Evolutionary conservation across 2,888 invertebrate species (phyloP).

Genomic region (Phrixothrix hirtus): DNA sequence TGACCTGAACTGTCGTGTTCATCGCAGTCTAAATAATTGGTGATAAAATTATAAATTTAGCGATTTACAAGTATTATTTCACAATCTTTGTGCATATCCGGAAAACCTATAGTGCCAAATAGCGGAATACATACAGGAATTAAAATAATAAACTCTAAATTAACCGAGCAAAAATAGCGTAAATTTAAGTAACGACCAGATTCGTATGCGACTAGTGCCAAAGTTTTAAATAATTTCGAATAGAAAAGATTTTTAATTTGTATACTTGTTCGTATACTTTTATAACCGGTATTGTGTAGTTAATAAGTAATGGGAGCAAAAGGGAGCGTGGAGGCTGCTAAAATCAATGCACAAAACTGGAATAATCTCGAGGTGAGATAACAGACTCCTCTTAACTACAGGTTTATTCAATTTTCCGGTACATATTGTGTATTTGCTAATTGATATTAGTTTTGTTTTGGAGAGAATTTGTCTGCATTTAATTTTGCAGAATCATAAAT

Average conservation of each 20-base stretch:
- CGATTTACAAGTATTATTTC: conserved; percentile 35
- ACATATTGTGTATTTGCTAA: conserved; percentile 6
- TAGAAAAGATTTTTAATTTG: conserved; percentile 11
- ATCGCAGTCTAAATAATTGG: conserved; percentile 38
- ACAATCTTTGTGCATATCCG: conserved; percentile 35
- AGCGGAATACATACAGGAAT: conserved; percentile 3
- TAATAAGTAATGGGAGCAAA: conserved; percentile 69
- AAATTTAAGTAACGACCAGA: conserved; percentile 9
- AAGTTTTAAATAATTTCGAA: conserved; percentile 25
- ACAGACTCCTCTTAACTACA: conserved; percentile 10
- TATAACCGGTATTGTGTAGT: conserved; percentile 25
- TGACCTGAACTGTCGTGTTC: conserved; percentile 53
- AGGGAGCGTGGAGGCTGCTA: conserved; percentile 80
- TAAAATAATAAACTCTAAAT: conserved; percentile 4
- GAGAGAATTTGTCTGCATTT: too few relatives aligned
- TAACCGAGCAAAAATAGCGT: conserved; percentile 4
- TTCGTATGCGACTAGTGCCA: conserved; percentile 24
- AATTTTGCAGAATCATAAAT: too few relatives aligned
- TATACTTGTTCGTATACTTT: conserved; percentile 17
- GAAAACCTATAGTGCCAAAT: conserved; percentile 36
- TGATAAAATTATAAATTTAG: conserved; percentile 38
- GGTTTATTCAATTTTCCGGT: conserved; percentile 7
- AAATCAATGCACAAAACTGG: conserved; percentile 81
- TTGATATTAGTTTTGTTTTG: background rate
- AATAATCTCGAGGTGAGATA: conserved; percentile 76